Percentiles rank a stretch among this genome's conserved stretches.
phyloP scores from a whole-genome alignment of 2,888 invertebrate species.

The Drosophila melanosoma region DNA sequence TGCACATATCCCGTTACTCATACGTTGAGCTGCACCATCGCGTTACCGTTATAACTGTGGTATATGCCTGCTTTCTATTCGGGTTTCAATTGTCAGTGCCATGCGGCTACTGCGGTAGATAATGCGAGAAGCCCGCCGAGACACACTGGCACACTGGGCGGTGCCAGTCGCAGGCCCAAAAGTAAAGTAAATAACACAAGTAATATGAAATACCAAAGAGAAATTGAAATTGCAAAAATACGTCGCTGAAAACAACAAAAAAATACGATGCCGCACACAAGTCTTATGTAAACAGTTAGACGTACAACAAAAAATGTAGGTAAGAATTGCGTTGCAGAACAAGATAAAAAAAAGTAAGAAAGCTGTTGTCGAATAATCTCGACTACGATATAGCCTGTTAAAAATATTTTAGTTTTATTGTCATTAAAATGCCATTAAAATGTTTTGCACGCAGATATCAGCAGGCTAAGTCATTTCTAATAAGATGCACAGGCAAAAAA shows the following conservation, averaged over 20 bases:
- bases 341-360: conserved; percentile 12
- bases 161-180: conserved; percentile 25
- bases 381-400: too few species aligned
- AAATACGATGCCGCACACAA: conserved; percentile 26
- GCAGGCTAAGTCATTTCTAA: too few species aligned
- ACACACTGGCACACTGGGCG: conserved; percentile 18
- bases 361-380: too few species aligned
- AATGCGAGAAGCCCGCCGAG: conserved; percentile 30
- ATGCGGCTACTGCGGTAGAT: conserved; percentile 38
- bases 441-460: too few species aligned
- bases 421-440: too few species aligned
- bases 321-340: conserved; percentile 47
- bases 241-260: conserved; percentile 23
- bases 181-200: conserved; percentile 65
- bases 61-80: conserved; percentile 39
- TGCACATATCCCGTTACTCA: conserved; percentile 79
- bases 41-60: conserved; percentile 44
- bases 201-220: conserved; percentile 63
- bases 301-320: conserved; percentile 55
- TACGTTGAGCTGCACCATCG: conserved; percentile 57
- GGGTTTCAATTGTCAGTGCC: conserved; percentile 70
- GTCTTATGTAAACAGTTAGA: conserved; percentile 60
- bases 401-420: too few species aligned
- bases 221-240: conserved; percentile 68
- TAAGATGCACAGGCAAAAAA: too few species aligned